Conservation (phyloP, 2,888 invertebrate genomes). For the Phortica okadai region DNA sequence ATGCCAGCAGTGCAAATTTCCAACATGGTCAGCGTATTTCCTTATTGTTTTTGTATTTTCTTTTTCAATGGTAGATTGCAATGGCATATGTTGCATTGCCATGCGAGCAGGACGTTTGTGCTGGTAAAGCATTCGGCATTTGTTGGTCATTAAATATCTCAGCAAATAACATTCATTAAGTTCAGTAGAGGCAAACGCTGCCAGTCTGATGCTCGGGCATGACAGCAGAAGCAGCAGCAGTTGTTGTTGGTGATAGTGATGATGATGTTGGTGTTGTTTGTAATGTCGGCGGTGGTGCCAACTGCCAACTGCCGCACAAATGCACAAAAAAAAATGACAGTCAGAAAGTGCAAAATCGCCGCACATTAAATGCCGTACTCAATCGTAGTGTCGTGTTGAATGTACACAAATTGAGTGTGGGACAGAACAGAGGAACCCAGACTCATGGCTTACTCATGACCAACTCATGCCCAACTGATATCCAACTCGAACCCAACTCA, state of each 20-base stretch:
- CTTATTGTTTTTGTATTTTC: neutral
- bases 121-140: slow-evolving; percentile 2
- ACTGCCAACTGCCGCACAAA: neutral
- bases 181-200: neutral
- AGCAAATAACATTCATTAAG: slow-evolving; percentile 28
- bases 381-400: neutral
- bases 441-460: neutral
- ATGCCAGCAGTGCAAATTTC: slow-evolving; percentile 13
- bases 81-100: slow-evolving; percentile 4
- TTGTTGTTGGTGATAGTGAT: neutral
- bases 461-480: too few relatives aligned
- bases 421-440: neutral
- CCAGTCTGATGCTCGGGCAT: neutral
- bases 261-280: neutral
- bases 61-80: neutral
- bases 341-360: neutral
- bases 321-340: neutral
- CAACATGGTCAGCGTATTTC: slow-evolving; percentile 2
- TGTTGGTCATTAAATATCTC: slow-evolving; percentile 23
- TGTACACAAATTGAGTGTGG: neutral
- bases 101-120: neutral
- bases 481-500: too few relatives aligned
- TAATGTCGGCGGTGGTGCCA: neutral
- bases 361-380: neutral
- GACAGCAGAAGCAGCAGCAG: neutral